Evolutionary conservation across 2,888 invertebrate genomes (phyloP).

Genomic region (Parnassius apollo): DNA sequence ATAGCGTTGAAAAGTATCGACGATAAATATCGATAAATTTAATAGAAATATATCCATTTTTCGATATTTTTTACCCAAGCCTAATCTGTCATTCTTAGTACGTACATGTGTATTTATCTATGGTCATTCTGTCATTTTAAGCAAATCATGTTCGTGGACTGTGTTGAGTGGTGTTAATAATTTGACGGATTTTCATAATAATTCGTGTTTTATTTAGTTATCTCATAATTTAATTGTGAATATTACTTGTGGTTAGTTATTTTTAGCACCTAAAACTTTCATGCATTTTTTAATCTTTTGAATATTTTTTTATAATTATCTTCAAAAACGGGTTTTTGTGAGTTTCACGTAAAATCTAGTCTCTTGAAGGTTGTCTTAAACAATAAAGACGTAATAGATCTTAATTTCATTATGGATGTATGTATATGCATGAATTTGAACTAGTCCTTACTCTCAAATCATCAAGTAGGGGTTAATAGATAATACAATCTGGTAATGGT

Average conservation of each 20-base stretch:
- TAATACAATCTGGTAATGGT: not conserved
- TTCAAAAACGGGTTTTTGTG: conserved; percentile 28
- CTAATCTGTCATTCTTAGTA: conserved; percentile 47
- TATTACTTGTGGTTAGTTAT: not conserved
- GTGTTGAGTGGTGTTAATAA: conserved; percentile 32
- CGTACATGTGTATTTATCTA: not conserved
- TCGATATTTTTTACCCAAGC: not conserved
- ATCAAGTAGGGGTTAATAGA: too few species aligned
- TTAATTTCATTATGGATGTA: conserved; percentile 1
- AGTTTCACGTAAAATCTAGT: conserved; percentile 9
- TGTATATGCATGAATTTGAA: not conserved
- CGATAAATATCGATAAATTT: too few species aligned
- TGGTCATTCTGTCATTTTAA: conserved; percentile 41
- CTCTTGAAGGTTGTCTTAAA: conserved; percentile 17
- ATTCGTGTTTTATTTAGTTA: conserved; percentile 5
- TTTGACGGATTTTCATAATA: conserved; percentile 10
- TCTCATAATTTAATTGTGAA: not conserved
- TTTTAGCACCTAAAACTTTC: too few species aligned
- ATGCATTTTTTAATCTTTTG: too few species aligned
- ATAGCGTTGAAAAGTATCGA: too few species aligned
- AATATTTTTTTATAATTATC: conserved; percentile 13
- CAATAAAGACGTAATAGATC: conserved; percentile 2
- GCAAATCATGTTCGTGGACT: conserved; percentile 55
- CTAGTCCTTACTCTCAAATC: too few species aligned
- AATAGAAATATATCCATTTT: too few species aligned